Evolutionary conservation across 2,113 vertebrate genomes (phyloP).

Genomic region (Tragelaphus scriptus): DNA sequence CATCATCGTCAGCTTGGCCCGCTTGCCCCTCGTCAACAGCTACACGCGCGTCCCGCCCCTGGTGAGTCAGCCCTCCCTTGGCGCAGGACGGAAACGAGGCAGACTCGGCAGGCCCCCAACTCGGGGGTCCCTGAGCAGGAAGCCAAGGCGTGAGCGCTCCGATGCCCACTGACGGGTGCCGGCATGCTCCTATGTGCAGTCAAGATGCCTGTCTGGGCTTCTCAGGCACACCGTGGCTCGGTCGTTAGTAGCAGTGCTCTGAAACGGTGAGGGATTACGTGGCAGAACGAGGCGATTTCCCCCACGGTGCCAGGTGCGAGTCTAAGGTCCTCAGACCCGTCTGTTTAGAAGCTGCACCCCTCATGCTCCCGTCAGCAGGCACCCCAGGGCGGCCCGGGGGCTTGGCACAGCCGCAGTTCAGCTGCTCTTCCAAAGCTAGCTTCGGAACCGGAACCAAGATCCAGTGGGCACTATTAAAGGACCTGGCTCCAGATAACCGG

Average conservation of each 20-base stretch:
- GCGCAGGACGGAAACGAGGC: not conserved
- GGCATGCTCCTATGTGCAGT: accelerated
- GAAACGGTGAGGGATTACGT: accelerated
- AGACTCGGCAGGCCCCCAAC: accelerated
- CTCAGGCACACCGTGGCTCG: accelerated
- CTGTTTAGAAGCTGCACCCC: not conserved
- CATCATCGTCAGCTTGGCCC: conserved; percentile 92
- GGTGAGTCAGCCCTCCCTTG: conserved; percentile 78
- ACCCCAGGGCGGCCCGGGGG: not conserved
- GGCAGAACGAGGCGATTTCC: not conserved
- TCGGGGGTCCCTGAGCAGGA: accelerated
- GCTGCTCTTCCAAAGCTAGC: not conserved
- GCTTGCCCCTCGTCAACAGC: conserved; percentile 96
- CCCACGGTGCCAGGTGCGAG: not conserved
- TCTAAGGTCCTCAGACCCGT: not conserved
- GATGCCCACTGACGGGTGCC: accelerated
- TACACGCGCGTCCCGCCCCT: conserved; percentile 93
- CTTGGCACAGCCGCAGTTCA: no score
- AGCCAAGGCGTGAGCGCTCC: accelerated
- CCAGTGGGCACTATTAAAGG: accelerated
- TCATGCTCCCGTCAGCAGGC: not conserved
- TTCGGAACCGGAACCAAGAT: not conserved
- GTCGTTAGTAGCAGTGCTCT: not conserved
- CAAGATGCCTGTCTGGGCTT: accelerated
- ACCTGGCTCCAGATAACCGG: not conserved